Evolutionary conservation across 1,140 invertebrate genomes (phyloP).

Genomic region (Panonychus citri): DNA sequence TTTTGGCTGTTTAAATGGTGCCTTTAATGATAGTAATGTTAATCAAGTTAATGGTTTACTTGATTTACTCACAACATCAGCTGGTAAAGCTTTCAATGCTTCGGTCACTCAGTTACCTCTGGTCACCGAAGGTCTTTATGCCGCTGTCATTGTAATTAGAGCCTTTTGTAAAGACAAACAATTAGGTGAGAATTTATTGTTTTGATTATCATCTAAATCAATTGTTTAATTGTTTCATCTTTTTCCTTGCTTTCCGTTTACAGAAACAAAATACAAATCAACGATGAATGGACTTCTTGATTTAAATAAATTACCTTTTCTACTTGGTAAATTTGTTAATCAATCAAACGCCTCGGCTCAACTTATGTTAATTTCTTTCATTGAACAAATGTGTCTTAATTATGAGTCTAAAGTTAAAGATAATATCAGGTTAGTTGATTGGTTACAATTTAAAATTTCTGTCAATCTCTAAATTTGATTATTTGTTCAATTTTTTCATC

Average conservation of each 20-base stretch:
- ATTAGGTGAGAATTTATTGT: conserved; percentile 17
- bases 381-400: conserved; percentile 36
- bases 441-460: neutral
- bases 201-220: neutral
- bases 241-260: conserved; percentile 4
- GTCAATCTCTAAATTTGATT: neutral
- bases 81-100: conserved; percentile 43
- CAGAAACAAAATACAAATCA: conserved; percentile 13
- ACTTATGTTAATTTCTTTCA: conserved; percentile 28
- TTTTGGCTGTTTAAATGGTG: conserved; percentile 39
- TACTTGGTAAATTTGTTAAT: conserved; percentile 52
- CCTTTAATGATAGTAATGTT: conserved; percentile 26
- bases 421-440: conserved; percentile 16
- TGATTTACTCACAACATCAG: conserved; percentile 35
- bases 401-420: conserved; percentile 33
- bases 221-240: neutral
- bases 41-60: conserved; percentile 29
- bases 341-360: conserved; percentile 38
- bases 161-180: conserved; percentile 29
- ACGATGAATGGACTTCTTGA: conserved; percentile 29
- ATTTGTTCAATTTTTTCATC: neutral
- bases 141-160: conserved; percentile 44
- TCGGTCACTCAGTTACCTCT: conserved; percentile 29
- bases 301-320: conserved; percentile 49
- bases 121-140: conserved; percentile 52